Evolutionary conservation across 2,888 invertebrate species (phyloP), one percentile per base, ranked within the genome.

Genomic region (Watsonalla cultraria): DNA sequence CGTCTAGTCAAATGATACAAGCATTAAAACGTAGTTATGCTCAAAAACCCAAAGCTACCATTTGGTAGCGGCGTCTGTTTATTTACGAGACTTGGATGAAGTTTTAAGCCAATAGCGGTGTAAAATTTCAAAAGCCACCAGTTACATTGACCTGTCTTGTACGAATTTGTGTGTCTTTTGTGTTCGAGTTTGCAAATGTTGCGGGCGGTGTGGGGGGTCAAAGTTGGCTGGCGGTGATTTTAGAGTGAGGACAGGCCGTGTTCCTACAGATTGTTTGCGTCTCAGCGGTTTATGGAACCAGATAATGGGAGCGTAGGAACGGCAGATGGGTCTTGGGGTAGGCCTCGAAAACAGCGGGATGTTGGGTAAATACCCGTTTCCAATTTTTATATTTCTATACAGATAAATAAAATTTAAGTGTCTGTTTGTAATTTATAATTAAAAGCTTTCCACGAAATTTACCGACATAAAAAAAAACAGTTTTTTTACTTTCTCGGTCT

Each of bases 211-310:
- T 51, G 56, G 66, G 4, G 60, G 79, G 46, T 76, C 78, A 62
- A 51, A 52, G 54, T 71, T 63, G 51, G 59, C 53, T 75, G 80
- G 81, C 70, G 56, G 65, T 69, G 72, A 76, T 76, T 78, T 78
- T 66, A 72, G 70, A 76, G 74, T 73, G 73, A 79, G 74, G 77
- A 82, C 78, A 73, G 66, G 48, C 59, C 72, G 69, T 69, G 71
- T 78, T 62, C 65, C 67, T 73, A 71, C 76, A 80, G 83, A 86
- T 82, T 86, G 84, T 84, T 84, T 82, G 79, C 76, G 72, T 79
- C 77, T 75, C 77, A 76, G 76, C 74, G 80, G 84, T 86, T 87
- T 87, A 86, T 83, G 80, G 79, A 78, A 75, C 76, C 72, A 79
- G 80, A 82, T 85, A 86, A 84, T 85, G 77, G 79, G 72, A 65